phyloP scores from a whole-genome alignment of 92 coral and sea anemone species.

The Porites lobata region DNA sequence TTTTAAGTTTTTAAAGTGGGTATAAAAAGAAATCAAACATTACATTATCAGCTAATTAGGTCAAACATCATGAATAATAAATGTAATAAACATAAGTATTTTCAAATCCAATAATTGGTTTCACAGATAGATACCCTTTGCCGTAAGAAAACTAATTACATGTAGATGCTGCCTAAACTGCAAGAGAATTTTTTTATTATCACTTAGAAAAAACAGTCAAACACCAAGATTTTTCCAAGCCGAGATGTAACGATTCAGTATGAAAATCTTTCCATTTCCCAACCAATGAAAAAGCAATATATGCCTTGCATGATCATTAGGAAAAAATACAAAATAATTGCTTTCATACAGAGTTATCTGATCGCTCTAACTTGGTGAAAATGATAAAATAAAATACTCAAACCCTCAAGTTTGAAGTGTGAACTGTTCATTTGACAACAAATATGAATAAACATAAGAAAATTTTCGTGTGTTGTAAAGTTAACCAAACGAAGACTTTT shows the following conservation, averaged over 20 bases:
- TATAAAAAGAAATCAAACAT: background rate
- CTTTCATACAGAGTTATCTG: background rate
- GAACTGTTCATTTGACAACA: slow-evolving; percentile 35
- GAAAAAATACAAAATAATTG: background rate
- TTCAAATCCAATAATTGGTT: slow-evolving; percentile 23
- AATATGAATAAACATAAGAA: background rate
- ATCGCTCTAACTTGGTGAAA: background rate
- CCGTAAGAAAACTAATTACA: background rate
- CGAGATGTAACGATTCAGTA: background rate
- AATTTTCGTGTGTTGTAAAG: background rate
- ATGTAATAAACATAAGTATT: background rate
- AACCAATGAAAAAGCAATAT: background rate
- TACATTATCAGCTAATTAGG: slow-evolving; percentile 7
- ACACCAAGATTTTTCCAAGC: background rate
- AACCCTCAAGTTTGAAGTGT: background rate
- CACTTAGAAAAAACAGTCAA: background rate
- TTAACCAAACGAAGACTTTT: background rate
- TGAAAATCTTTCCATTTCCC: background rate
- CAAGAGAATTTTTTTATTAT: background rate
- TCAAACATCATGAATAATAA: slow-evolving; percentile 3
- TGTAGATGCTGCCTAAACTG: background rate
- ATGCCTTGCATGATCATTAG: background rate
- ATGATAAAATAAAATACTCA: background rate
- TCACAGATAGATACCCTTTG: background rate
- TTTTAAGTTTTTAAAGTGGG: background rate